phyloP scores from a whole-genome alignment of 2,797 vertebrate species.

The Cuniculus paca region DNA sequence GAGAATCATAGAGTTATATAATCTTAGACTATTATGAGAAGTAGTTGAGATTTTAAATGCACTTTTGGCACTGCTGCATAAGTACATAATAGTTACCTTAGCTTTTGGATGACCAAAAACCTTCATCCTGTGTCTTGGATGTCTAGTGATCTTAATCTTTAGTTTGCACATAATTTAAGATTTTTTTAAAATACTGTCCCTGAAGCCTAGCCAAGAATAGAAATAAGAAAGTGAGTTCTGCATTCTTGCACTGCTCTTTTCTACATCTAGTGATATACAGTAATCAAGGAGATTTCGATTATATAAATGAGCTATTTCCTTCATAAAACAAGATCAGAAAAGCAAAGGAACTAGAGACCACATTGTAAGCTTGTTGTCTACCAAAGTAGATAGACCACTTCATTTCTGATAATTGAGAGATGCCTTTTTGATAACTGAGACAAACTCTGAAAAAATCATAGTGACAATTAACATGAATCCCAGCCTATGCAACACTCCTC shows the following conservation, averaged over 20 bases:
- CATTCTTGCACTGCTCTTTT: not conserved
- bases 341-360: not conserved
- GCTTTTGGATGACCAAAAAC: not conserved
- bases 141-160: not conserved
- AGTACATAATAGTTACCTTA: not conserved
- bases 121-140: not conserved
- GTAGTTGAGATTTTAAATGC: not conserved
- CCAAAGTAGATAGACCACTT: not conserved
- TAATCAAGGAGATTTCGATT: not conserved
- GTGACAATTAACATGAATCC: not conserved
- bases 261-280: not conserved
- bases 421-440: too few species aligned
- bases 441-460: not conserved
- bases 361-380: not conserved
- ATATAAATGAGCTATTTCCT: not conserved
- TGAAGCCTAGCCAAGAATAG: not conserved
- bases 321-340: not conserved
- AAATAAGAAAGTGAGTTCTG: not conserved
- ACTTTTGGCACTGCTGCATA: not conserved
- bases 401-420: conserved; percentile 10
- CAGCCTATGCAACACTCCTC: not conserved
- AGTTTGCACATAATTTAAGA: not conserved
- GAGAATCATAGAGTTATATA: not conserved
- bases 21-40: not conserved
- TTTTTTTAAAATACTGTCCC: not conserved